Evolutionary conservation across 2,113 vertebrate genomes (phyloP), one percentile per base, ranked within the genome.

Genomic region (Myotis davidii): DNA sequence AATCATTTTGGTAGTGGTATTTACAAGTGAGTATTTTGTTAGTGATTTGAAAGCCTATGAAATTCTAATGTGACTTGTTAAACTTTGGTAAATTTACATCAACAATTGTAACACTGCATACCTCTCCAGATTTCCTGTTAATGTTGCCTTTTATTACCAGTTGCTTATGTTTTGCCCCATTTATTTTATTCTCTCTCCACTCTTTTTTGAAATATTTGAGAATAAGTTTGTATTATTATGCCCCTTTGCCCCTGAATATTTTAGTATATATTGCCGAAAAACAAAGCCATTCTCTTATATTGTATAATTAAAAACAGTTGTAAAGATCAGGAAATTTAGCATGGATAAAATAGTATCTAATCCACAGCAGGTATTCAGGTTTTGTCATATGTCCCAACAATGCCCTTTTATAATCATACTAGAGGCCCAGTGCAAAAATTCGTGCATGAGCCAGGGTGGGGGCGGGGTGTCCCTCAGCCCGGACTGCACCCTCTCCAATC

Each of bases 1-100:
- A 93, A 99, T 99, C 98, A 99, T 99, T 97, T 98, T 99, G 96
- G 97, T 99, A 52, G 98, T 99, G 95, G 99, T 99, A 86, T 99
- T 99, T 97, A 99, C 99, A 94, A 99, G 99, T 99, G 98, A 99
- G 99, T 99, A 96, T 94, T 92, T 94, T 50, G 10, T 79, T 89
- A 37, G 2, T 83, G 5, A 50, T 94, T 92, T 92, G 23, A 92
- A 88, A 96, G 59, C 32, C 64, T 87, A 13, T 45, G 45, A 92
- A 94, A 70, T 87, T 97, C 72, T 87, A 21, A 65, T 86, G 18
- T 96, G 48, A 74, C 45, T 79, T 59, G 52, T 11, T 92, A 69
- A 91, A 85, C 14, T 91, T 91, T 65, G 27, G 10, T 87, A 81
- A 90, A 88, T 92, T 94, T 94, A 52, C 25, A 42, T 86, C 12